Evolutionary conservation across 2,888 invertebrate species (phyloP), one percentile per base, ranked within the genome.

Genomic region (Malthinus seriepunctatus): DNA sequence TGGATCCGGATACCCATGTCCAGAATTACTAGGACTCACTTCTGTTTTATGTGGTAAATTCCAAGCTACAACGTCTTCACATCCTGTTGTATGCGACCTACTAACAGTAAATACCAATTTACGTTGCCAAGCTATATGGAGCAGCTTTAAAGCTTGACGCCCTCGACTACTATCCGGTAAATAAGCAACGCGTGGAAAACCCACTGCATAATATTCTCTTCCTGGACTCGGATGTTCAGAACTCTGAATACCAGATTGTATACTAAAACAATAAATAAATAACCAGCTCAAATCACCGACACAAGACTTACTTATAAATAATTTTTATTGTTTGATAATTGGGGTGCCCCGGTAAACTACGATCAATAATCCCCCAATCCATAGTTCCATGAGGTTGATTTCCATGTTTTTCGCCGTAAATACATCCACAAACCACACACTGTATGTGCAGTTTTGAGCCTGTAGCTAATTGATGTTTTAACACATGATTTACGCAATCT

Each of bases 1-100:
- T 3, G 86, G 84, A 79, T 92, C 92, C 1, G 92, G 91, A 77
- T 89, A 91, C 66, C 89, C 88, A 65, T 84, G 81, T 2, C 82
- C 83, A 37, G 78, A 78, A 34, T 78, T 78, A 35, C 80, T 80
- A 2, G 82, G 81, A 53, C 86, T 87, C 23, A 86, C 80, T 76
- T 89, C 88, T 57, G 93, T 93, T 78, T 93, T 93, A 76, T 93
- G 93, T 71, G 93, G 93, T 61, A 93, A 89, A 74, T 92, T 92
- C 97, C 97, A 97, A 44, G 93, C 88, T 53, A 96, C 91, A 60
- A 94, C 93, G 80, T 95, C 91, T 74, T 92, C 90, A 68, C 91
- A 87, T 0, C 95, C 96, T 0, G 95, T 95, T 0, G 96, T 97
- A 57, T 88, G 87, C 1, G 95, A 95, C 42, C 90, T 85, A 53